These are phyloP conservation scores for Litoditis marina DNA, from an alignment of 2,888 invertebrate genomes.

Conservation along the genomic window DNA sequence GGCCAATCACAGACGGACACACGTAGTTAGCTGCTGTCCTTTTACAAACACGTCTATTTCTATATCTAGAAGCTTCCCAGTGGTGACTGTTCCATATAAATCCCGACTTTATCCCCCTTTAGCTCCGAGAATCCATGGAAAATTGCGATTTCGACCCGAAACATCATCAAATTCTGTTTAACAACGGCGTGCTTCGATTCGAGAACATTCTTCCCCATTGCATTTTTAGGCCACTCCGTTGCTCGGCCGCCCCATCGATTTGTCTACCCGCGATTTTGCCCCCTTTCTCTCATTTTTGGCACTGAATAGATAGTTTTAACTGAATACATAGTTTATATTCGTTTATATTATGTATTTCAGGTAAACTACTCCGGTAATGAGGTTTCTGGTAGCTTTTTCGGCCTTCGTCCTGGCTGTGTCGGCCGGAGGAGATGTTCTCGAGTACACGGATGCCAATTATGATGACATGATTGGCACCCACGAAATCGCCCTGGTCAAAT, in stretches of 20 bases:
- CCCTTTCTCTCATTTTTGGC: too few species aligned
- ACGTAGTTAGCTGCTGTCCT: neutral
- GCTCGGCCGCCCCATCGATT: too few species aligned
- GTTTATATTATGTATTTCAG: slow-evolving; percentile 15
- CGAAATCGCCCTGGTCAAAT: slow-evolving; percentile 65
- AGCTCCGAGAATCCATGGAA: too few species aligned
- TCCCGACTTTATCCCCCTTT: neutral
- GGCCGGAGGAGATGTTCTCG: slow-evolving; percentile 64
- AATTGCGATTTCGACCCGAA: too few species aligned
- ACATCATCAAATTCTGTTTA: too few species aligned
- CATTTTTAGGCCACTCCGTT: neutral
- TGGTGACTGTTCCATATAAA: neutral
- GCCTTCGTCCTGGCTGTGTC: slow-evolving; percentile 40
- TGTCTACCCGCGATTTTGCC: too few species aligned
- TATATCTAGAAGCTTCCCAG: too few species aligned
- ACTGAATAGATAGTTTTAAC: too few species aligned
- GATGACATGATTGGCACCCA: slow-evolving; percentile 61
- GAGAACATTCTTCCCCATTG: neutral
- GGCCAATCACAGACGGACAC: slow-evolving; percentile 3
- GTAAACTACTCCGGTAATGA: slow-evolving; percentile 20
- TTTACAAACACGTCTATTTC: too few species aligned
- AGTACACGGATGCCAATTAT: slow-evolving; percentile 64
- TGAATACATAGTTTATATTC: too few species aligned
- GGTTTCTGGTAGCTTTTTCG: slow-evolving; percentile 27
- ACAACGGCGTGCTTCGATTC: too few species aligned